A percentile compares a stretch with the other conserved stretches of the same genome.
These are phyloP conservation scores for Eupeodes corollae DNA, from an alignment of 1,140 invertebrate genomes.

Conservation along the genomic window DNA sequence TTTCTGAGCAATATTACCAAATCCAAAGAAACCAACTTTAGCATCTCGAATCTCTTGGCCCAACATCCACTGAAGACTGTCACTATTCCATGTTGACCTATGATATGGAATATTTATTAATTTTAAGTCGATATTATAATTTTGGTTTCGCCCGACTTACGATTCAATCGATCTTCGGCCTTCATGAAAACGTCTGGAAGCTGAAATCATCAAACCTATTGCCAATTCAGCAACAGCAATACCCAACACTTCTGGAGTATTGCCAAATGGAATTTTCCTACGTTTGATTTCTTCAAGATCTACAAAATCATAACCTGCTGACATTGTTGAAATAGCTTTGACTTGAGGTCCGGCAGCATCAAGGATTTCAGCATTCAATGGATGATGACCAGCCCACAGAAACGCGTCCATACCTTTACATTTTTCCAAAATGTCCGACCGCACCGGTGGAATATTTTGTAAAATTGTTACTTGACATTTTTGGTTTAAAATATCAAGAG, in stretches of 20 bases:
- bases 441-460: conserved; percentile 20
- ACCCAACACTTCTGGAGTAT: conserved; percentile 82
- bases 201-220: conserved; percentile 41
- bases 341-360: conserved; percentile 57
- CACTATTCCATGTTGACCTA: neutral
- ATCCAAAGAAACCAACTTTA: conserved; percentile 78
- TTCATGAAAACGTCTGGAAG: conserved; percentile 64
- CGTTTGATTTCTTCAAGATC: conserved; percentile 55
- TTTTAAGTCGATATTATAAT: neutral
- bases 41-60: conserved; percentile 66
- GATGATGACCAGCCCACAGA: conserved; percentile 55
- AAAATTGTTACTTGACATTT: conserved; percentile 23
- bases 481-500: conserved; percentile 34
- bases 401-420: conserved; percentile 52
- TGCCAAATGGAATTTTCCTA: conserved; percentile 63
- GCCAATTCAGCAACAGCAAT: conserved; percentile 84
- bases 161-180: conserved; percentile 40
- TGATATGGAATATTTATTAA: too few relatives aligned
- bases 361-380: conserved; percentile 62
- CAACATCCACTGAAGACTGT: conserved; percentile 80
- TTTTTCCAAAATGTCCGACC: conserved; percentile 46
- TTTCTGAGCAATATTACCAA: conserved; percentile 70
- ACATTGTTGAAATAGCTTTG: conserved; percentile 81
- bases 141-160: conserved; percentile 12
- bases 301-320: conserved; percentile 74